A percentile compares a stretch with the other conserved stretches of the same genome.
Conservation (phyloP, 2,113 vertebrate species). For the Sterna hirundo region DNA sequence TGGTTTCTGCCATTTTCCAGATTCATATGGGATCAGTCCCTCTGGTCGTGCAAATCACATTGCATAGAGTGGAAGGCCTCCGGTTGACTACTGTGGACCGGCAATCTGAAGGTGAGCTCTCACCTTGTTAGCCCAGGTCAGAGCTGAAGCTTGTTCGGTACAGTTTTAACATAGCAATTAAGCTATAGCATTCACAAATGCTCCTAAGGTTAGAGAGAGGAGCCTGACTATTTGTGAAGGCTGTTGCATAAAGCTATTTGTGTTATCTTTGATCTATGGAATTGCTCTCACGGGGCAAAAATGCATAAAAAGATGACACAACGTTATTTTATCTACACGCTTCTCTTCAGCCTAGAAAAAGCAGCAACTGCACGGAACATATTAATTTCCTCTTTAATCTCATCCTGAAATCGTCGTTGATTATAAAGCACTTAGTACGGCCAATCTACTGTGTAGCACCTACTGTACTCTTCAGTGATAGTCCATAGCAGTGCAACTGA, state of each 20-base stretch:
- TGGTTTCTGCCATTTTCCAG: background rate
- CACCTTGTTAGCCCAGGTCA: background rate
- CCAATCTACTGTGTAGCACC: background rate
- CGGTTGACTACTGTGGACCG: background rate
- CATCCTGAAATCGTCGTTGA: background rate
- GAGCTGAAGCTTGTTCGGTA: background rate
- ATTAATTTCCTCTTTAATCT: background rate
- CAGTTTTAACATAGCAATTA: background rate
- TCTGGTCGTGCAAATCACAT: background rate
- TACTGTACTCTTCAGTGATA: rapidly evolving
- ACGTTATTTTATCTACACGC: background rate
- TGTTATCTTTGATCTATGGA: background rate
- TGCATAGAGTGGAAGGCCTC: background rate
- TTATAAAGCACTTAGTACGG: background rate
- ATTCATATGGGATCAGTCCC: background rate
- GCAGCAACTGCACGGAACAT: background rate
- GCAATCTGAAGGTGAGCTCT: background rate
- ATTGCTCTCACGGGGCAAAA: background rate
- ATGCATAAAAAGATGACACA: background rate
- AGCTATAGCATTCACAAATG: background rate
- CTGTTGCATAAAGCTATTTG: background rate
- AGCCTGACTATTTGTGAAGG: background rate
- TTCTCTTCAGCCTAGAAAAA: background rate
- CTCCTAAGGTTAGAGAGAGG: background rate
- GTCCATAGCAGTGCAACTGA: background rate